phyloP scores from a whole-genome alignment of 2,113 vertebrate species.

The Microtus pennsylvanicus region DNA sequence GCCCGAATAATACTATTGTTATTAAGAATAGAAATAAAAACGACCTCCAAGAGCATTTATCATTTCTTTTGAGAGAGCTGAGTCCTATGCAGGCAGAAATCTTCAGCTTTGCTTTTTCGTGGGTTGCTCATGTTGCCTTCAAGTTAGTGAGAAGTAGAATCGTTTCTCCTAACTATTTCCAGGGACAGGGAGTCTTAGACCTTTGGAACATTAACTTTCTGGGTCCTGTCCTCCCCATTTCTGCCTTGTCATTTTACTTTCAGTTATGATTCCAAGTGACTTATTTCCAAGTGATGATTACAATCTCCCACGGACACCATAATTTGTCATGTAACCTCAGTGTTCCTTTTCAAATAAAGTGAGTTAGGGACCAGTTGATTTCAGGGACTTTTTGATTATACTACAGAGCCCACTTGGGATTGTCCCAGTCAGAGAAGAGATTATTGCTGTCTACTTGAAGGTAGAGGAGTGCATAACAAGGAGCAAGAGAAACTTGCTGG shows the following conservation, averaged over 20 bases:
- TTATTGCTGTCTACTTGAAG: background rate
- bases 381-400: background rate
- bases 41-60: background rate
- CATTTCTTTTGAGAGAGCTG: background rate
- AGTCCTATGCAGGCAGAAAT: background rate
- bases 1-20: conserved; percentile 2
- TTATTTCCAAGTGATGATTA: background rate
- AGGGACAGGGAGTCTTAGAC: background rate
- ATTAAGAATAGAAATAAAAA: conserved; percentile 23
- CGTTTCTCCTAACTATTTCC: background rate
- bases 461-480: background rate
- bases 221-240: background rate
- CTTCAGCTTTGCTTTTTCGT: conserved; percentile 7
- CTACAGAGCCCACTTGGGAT: background rate
- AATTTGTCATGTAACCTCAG: background rate
- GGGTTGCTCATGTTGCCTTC: background rate
- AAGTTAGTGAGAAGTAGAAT: background rate
- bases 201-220: background rate
- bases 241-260: accelerated
- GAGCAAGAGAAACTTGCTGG: background rate
- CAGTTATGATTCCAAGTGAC: background rate
- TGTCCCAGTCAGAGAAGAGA: background rate
- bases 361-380: conserved; percentile 17
- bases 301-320: background rate
- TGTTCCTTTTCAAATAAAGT: conserved; percentile 30